Conservation (phyloP, 1,140 invertebrate genomes). For the Caenorhabditis inopinata region DNA sequence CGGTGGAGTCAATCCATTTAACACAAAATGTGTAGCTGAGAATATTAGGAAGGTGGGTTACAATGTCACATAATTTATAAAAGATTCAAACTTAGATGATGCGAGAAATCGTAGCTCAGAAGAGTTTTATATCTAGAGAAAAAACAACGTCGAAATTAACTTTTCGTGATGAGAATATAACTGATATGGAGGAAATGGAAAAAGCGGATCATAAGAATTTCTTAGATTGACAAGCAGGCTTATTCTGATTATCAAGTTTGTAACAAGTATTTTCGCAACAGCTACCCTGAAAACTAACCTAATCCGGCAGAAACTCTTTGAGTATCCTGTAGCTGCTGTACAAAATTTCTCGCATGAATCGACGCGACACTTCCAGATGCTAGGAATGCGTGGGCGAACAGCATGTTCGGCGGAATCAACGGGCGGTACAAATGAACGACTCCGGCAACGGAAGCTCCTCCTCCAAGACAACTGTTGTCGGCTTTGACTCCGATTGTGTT, state of each 20-base stretch:
- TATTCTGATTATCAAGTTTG: no score
- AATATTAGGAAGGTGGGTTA: neutral
- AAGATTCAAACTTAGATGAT: no score
- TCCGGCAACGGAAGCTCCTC: slow-evolving; percentile 46
- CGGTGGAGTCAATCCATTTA: neutral
- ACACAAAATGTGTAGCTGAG: neutral
- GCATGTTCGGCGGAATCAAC: slow-evolving; percentile 55
- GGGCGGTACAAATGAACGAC: slow-evolving; percentile 59
- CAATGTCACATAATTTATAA: neutral
- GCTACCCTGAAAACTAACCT: slow-evolving; percentile 30
- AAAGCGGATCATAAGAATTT: no score
- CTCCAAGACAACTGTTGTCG: slow-evolving; percentile 55
- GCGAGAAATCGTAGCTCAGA: neutral
- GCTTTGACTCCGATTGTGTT: slow-evolving; percentile 58
- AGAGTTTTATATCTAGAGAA: neutral
- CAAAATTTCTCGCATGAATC: slow-evolving; percentile 47
- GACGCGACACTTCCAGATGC: slow-evolving; percentile 54
- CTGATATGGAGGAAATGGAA: no score
- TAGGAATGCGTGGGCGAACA: slow-evolving; percentile 60
- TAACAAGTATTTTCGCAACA: no score
- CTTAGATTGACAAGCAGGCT: no score
- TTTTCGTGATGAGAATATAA: neutral
- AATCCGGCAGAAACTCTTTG: slow-evolving; percentile 56
- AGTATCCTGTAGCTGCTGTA: slow-evolving; percentile 54
- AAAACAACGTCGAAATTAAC: neutral